A percentile compares a stretch with the other conserved stretches of the same genome.
phyloP scores from a whole-genome alignment of 2,888 invertebrate genomes.

The Drosophila greeni region DNA sequence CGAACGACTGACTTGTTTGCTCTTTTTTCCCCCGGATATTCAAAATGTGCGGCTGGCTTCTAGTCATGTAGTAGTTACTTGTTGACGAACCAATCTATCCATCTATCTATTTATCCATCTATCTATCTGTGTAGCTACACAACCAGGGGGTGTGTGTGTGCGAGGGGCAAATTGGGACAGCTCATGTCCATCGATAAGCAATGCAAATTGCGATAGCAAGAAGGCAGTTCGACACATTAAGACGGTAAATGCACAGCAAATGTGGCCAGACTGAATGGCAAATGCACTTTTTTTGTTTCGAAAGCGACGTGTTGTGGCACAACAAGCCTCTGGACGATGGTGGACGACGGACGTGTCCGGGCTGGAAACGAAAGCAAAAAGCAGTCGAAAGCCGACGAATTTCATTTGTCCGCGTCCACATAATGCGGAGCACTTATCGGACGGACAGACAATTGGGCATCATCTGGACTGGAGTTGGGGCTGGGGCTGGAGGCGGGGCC shows the following conservation, averaged over 20 bases:
- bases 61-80: conserved; percentile 1
- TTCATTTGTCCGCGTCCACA: conserved; percentile 28
- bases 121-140: too few species aligned
- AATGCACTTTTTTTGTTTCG: conserved; percentile 16
- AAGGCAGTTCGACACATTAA: conserved; percentile 36
- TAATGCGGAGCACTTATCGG: conserved; percentile 38
- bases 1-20: not conserved
- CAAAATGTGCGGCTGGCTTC: not conserved
- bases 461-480: conserved; percentile 10
- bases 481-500: conserved; percentile 3
- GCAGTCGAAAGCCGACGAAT: conserved; percentile 17
- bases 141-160: not conserved
- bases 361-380: conserved; percentile 1
- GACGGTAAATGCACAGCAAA: conserved; percentile 36
- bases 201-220: conserved; percentile 32
- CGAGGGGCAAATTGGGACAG: conserved; percentile 10
- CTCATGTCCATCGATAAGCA: conserved; percentile 22
- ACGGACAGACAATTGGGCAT: conserved; percentile 30
- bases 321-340: not conserved
- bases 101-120: not conserved
- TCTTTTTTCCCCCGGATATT: not conserved
- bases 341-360: not conserved
- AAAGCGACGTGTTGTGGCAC: not conserved
- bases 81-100: conserved; percentile 4
- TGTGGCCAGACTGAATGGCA: conserved; percentile 16